phyloP scores from a whole-genome alignment of 2,797 vertebrate species.

The Spizella passerina region DNA sequence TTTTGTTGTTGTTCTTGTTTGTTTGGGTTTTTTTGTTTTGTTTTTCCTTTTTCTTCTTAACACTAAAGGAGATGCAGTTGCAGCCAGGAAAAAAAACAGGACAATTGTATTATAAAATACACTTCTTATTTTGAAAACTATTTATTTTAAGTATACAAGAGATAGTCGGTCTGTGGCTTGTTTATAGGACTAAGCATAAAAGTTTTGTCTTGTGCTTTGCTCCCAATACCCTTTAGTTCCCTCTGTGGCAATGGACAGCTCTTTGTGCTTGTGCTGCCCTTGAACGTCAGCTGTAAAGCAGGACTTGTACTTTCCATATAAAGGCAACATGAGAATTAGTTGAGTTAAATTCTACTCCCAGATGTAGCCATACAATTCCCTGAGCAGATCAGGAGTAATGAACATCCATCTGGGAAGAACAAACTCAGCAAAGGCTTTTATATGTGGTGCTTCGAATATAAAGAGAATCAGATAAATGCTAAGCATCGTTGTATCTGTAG shows the following conservation, averaged over 20 bases:
- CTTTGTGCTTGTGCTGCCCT: neutral
- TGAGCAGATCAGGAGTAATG: neutral
- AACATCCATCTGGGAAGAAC: neutral
- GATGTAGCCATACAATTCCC: neutral
- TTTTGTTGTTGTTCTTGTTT: neutral
- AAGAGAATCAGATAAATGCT: neutral
- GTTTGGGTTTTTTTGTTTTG: neutral
- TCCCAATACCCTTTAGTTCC: neutral
- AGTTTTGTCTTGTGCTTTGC: neutral
- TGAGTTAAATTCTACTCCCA: neutral
- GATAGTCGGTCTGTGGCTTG: neutral
- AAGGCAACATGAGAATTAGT: neutral
- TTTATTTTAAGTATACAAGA: conserved; percentile 18
- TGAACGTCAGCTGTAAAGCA: neutral
- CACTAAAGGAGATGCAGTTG: neutral
- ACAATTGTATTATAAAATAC: neutral
- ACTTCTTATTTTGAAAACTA: conserved; percentile 9
- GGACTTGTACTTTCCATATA: neutral
- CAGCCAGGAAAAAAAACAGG: neutral
- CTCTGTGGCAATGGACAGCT: neutral
- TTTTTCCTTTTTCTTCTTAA: neutral
- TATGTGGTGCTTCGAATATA: neutral
- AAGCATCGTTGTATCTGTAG: neutral
- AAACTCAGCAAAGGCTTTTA: neutral
- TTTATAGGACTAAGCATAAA: neutral